These are phyloP conservation scores for Thomomys bottae DNA, from an alignment of 2,113 vertebrate genomes.

Conservation along the genomic window DNA sequence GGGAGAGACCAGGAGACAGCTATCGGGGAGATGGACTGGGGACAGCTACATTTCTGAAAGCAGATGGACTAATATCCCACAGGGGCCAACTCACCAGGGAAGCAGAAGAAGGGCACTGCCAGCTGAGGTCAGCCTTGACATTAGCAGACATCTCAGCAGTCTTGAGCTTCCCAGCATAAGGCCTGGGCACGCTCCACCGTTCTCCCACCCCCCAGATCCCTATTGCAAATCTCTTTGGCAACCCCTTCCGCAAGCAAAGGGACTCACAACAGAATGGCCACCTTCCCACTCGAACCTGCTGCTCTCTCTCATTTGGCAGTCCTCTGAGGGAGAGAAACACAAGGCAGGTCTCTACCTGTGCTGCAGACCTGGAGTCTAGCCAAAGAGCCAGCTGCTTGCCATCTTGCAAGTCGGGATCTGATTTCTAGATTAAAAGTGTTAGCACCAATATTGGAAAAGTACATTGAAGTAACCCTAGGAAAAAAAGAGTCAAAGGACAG, in stretches of 20 bases:
- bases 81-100: conserved; percentile 47
- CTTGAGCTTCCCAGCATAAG: neutral
- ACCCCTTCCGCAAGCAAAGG: neutral
- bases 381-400: conserved; percentile 66
- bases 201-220: neutral
- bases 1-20: conserved; percentile 18
- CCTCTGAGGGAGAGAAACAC: neutral
- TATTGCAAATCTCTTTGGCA: neutral
- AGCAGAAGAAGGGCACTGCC: conserved; percentile 38
- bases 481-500: conserved; percentile 68
- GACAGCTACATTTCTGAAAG: conserved; percentile 55
- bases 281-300: neutral
- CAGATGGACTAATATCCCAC: conserved; percentile 62
- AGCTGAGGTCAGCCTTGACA: conserved; percentile 59
- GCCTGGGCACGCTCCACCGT: neutral
- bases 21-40: neutral
- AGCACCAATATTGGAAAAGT: conserved; percentile 32
- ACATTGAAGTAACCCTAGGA: conserved; percentile 34
- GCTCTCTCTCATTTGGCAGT: neutral
- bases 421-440: conserved; percentile 69
- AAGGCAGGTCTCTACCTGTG: conserved; percentile 45
- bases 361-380: conserved; percentile 55
- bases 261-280: neutral
- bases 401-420: conserved; percentile 62
- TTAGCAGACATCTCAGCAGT: conserved; percentile 39